Evolutionary conservation across 1,140 invertebrate species (phyloP), one percentile per base, ranked within the genome.

Genomic region (Listronotus bonariensis): DNA sequence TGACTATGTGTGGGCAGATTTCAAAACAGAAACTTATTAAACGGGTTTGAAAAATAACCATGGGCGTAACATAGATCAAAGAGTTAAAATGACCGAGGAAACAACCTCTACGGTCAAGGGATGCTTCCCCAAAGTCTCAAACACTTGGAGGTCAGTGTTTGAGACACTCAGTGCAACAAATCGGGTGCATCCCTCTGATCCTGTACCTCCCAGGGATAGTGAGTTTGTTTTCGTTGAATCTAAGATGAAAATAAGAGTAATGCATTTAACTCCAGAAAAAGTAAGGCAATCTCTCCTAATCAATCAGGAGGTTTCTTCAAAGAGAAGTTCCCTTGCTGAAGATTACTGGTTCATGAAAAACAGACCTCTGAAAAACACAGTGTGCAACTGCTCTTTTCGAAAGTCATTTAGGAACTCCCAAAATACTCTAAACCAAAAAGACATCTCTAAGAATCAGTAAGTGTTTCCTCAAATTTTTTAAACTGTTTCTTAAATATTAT

Each of bases 281-380:
- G 34, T 53, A 20, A 54, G 45, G n/a, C 64, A 72, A 12, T 68
- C 48, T 48, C 43, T 65, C 32, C 11, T 60, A 51, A 59, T 65
- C 43, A 18, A 36, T 54, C 41, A 60, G 53, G 59, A 66, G 12
- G 14, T 45, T 40, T 49, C 42, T 42, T 68, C 58, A 17, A 77
- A 70, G 49, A 49, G 74, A 32, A 71, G 67, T 67, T 76, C 74
- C 0, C 51, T 77, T 31, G 71, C 74, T 12, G 77, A 77, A 65
- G 77, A 78, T 55, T 78, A 78, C 57, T 78, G 77, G 77, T 78
- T 78, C 62, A 77, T 72, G n/a, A 70, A 73, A 71, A 77, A 71
- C 56, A 73, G 72, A 68, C 75, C 76, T 1, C 49, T 76, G 15
- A 72, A 69, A 64, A 65, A 66, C 40, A 68, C 67, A n/a, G 67